phyloP scores from a whole-genome alignment of 2,797 vertebrate species.

The Chanos chanos region DNA sequence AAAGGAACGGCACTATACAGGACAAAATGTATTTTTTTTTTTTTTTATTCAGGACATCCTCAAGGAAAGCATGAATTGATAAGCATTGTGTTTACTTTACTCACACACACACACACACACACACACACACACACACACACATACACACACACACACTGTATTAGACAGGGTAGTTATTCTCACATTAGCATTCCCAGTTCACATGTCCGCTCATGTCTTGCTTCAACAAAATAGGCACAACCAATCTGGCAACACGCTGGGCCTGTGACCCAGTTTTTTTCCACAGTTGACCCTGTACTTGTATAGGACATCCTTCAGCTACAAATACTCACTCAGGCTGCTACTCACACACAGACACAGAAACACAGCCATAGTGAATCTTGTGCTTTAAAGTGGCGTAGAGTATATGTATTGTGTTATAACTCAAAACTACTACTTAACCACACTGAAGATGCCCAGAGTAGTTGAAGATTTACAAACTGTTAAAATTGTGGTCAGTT shows the following conservation, averaged over 20 bases:
- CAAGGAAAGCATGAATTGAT: too few species aligned
- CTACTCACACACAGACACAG: not conserved
- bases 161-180: conserved; percentile 28
- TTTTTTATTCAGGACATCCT: too few species aligned
- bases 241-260: conserved; percentile 50
- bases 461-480: conserved; percentile 17
- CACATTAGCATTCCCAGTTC: conserved; percentile 37
- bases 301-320: conserved; percentile 30
- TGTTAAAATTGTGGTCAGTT: too few species aligned
- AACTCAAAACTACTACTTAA: conserved; percentile 14
- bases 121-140: too few species aligned
- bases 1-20: too few species aligned
- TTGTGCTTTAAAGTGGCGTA: conserved; percentile 14
- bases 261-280: conserved; percentile 45
- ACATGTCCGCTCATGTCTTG: conserved; percentile 23
- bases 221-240: conserved; percentile 39
- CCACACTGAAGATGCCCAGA: conserved; percentile 19
- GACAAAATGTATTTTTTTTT: too few species aligned
- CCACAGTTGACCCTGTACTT: conserved; percentile 40
- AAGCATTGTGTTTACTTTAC: too few species aligned
- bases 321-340: not conserved
- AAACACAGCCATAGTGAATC: not conserved
- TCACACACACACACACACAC: too few species aligned
- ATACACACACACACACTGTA: too few species aligned
- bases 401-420: not conserved